A percentile compares a stretch with the other conserved stretches of the same genome.
Conservation (phyloP, 2,888 invertebrate genomes). For the Andrena minutula region DNA sequence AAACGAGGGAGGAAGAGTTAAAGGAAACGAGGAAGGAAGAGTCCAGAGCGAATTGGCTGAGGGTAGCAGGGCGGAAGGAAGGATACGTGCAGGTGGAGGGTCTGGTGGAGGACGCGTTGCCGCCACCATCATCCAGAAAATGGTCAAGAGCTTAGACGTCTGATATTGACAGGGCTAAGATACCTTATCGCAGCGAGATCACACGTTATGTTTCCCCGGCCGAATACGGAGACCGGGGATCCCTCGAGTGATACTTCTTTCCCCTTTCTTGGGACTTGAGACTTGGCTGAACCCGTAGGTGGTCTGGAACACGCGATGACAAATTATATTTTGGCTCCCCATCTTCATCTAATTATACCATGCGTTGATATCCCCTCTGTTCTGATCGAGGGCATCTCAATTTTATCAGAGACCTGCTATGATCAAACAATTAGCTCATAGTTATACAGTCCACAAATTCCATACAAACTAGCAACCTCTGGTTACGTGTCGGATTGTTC, state of each 20-base stretch:
- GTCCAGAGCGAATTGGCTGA: conserved; percentile 12
- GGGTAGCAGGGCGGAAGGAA: conserved; percentile 11
- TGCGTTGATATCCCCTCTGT: neutral
- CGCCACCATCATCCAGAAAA: conserved; percentile 52
- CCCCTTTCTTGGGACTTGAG: conserved; percentile 32
- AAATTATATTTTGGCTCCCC: conserved; percentile 40
- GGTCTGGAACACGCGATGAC: conserved; percentile 13
- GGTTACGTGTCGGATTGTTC: neutral
- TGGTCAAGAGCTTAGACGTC: conserved; percentile 62
- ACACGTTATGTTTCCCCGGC: conserved; percentile 53
- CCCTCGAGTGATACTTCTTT: conserved; percentile 52
- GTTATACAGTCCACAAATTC: neutral
- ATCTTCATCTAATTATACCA: conserved; percentile 15
- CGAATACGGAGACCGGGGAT: conserved; percentile 55
- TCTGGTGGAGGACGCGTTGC: conserved; percentile 38
- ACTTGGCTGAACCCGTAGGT: conserved; percentile 4
- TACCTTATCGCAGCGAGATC: conserved; percentile 65
- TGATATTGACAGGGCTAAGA: conserved; percentile 69
- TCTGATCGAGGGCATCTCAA: neutral
- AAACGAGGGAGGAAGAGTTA: neutral
- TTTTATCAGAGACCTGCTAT: neutral
- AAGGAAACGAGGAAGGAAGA: conserved; percentile 2
- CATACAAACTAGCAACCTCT: neutral
- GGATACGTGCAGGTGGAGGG: conserved; percentile 19
- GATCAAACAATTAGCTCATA: no score